These are phyloP conservation scores for Ridgeia piscesae DNA, from an alignment of 1,140 invertebrate species.

Conservation along the genomic window DNA sequence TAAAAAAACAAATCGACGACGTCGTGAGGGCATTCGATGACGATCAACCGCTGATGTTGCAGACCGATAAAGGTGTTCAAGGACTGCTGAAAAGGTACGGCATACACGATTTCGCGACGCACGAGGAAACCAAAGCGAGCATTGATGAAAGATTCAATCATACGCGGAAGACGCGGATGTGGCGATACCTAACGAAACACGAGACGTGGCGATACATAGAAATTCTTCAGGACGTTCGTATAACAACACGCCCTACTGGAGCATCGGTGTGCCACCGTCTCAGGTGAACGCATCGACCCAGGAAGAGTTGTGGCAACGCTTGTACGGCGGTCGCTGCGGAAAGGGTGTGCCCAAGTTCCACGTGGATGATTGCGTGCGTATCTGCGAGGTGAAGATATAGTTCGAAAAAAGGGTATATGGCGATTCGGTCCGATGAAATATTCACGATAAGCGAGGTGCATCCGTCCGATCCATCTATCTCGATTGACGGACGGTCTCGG, in stretches of 20 bases:
- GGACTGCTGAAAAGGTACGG: constrained; percentile 18
- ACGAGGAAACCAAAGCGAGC: constrained; percentile 55
- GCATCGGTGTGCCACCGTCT: neutral
- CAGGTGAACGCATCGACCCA: neutral
- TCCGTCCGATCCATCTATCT: neutral
- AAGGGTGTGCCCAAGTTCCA: neutral
- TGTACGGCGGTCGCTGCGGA: neutral
- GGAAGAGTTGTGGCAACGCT: neutral
- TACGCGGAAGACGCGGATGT: constrained; percentile 57
- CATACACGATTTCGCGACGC: constrained; percentile 31
- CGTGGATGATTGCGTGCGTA: neutral
- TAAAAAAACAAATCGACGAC: constrained; percentile 58
- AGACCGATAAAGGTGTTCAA: constrained; percentile 27
- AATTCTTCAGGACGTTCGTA: constrained; percentile 47
- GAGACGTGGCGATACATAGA: constrained; percentile 55
- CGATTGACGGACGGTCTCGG: constrained; percentile 15
- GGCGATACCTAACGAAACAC: constrained; percentile 54
- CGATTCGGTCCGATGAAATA: constrained; percentile 30
- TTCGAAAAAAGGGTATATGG: constrained; percentile 40
- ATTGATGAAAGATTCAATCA: constrained; percentile 59
- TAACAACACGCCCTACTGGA: constrained; percentile 49
- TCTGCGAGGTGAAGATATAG: constrained; percentile 35
- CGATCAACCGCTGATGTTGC: constrained; percentile 28
- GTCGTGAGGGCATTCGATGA: constrained; percentile 35
- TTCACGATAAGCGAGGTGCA: constrained; percentile 24